Evolutionary conservation across 1,140 invertebrate genomes (phyloP), one percentile per base, ranked within the genome.

Genomic region (Leptinotarsa lineolata): DNA sequence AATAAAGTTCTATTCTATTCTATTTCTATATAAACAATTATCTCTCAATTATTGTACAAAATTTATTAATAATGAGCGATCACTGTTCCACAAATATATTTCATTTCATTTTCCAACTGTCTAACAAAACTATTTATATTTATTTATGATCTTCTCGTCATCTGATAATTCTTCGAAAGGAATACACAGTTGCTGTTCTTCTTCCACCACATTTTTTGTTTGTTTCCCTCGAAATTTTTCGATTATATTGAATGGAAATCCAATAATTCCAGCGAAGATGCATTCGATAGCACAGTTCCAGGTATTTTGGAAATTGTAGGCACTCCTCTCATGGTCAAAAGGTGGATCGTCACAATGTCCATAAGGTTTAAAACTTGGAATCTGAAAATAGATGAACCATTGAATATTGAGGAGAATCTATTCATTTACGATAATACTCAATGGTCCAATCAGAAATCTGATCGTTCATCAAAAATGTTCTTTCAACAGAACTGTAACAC

Each of bases 311-410:
- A 79, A 44, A n/a, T 76, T 71, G 20, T 72, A 59, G 8, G 15
- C 68, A n/a, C 30, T 24, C n/a, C 64, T 68, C 54, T 76, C 74
- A 13, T 65, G 18, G 70, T 75, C 73, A 13, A 79, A 66, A 13
- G 78, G 78, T 24, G 76, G 73, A 20, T 75, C 59, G 24, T 77
- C 72, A 30, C 78, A 79, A n/a, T 68, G 58, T 15, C 20, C 72
- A 54, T 63, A 75, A n/a, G 76, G 76, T 16, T 73, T 65, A 21
- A 66, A 72, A 5, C 5, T 11, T 39, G 61, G 20, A 30, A 64
- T 67, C 76, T 77, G 20, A 44, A 77, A 73, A 54, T 5, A 13
- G 48, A n/a, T 2, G n/a, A 0, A 8, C 3, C 30, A 39, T 39
- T 39, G 30, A 39, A 39, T 11, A 11, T 39, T 39, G 2, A 2